Conservation (phyloP, 2,113 vertebrate genomes). For the Rattus rattus region DNA sequence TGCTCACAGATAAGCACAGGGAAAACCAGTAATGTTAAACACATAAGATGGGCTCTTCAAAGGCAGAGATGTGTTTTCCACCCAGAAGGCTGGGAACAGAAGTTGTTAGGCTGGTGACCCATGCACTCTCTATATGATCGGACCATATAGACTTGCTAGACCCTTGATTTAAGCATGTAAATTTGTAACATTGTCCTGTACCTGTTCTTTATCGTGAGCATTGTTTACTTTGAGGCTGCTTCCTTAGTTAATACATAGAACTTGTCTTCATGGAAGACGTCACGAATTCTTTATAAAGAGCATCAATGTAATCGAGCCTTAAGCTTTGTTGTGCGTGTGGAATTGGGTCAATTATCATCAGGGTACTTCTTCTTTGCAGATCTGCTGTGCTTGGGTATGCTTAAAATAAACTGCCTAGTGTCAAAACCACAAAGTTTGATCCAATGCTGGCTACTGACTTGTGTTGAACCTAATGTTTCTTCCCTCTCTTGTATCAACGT, state of each 20-base stretch:
- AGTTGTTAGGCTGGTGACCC: background rate
- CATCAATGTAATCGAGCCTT: background rate
- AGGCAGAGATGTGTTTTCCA: background rate
- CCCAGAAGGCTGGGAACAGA: background rate
- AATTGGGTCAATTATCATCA: no score
- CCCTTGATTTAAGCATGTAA: background rate
- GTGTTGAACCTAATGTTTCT: no score
- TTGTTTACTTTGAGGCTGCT: background rate
- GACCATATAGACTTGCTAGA: background rate
- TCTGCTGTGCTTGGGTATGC: no score
- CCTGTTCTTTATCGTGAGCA: background rate
- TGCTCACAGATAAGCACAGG: background rate
- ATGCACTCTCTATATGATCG: background rate
- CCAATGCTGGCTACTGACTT: no score
- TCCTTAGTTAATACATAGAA: background rate
- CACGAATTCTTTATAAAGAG: background rate
- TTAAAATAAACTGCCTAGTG: no score
- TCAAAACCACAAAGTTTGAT: no score
- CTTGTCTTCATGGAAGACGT: background rate
- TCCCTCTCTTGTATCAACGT: background rate
- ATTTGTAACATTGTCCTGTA: no score
- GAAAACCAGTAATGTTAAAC: background rate
- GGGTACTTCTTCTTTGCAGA: no score
- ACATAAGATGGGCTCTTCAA: background rate
- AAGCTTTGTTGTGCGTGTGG: no score